Conservation (phyloP, 2,888 invertebrate genomes). For the Drosophila mulleri region DNA sequence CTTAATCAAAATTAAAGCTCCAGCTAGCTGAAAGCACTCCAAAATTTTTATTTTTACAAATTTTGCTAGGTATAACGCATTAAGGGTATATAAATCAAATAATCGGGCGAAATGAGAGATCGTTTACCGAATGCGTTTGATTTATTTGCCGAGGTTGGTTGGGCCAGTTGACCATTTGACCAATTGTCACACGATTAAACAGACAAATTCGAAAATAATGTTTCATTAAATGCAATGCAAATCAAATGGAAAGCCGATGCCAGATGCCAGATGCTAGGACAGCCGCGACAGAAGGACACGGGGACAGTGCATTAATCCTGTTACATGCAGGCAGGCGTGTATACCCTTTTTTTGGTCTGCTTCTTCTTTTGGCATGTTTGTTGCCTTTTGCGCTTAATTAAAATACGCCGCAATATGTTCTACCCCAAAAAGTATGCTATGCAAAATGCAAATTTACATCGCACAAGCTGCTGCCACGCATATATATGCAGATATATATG, state of each 20-base stretch:
- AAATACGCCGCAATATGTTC: slow-evolving; percentile 77
- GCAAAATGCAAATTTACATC: slow-evolving; percentile 71
- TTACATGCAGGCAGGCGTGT: slow-evolving; percentile 51
- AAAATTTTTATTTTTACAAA: neutral
- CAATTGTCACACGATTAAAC: slow-evolving; percentile 81
- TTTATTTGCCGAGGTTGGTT: slow-evolving; percentile 55
- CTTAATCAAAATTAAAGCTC: neutral
- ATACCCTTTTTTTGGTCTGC: slow-evolving; percentile 22
- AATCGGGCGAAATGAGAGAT: slow-evolving; percentile 20
- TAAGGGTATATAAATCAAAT: slow-evolving; percentile 33
- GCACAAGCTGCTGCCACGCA: slow-evolving; percentile 68
- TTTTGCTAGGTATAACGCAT: slow-evolving; percentile 4
- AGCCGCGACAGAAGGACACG: slow-evolving; percentile 23
- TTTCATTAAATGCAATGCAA: slow-evolving; percentile 81
- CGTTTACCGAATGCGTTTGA: slow-evolving; percentile 57
- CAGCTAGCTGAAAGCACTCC: neutral
- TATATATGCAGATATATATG: slow-evolving; percentile 12
- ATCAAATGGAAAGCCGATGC: slow-evolving; percentile 74
- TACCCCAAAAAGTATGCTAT: slow-evolving; percentile 63
- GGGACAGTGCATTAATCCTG: slow-evolving; percentile 70
- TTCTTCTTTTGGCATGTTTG: slow-evolving; percentile 19
- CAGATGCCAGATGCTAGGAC: slow-evolving; percentile 70
- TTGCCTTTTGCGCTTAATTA: slow-evolving; percentile 77
- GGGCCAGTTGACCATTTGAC: slow-evolving; percentile 57
- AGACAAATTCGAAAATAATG: slow-evolving; percentile 81